Percentiles rank a stretch among this genome's conserved stretches.
Conservation (phyloP, 2,888 invertebrate species). For the Stenoptilia bipunctidactyla region DNA sequence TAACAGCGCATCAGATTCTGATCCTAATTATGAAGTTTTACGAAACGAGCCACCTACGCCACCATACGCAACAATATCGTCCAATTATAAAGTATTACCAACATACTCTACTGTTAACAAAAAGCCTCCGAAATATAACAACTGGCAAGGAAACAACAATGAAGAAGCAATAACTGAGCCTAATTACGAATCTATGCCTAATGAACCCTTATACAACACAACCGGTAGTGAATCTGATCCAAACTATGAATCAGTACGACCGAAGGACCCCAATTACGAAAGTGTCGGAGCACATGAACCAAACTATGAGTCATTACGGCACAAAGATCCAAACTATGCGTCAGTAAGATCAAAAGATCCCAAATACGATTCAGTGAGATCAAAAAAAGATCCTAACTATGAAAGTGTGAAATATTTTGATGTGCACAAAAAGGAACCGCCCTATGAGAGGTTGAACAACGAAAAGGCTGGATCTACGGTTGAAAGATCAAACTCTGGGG, state of each 20-base stretch:
- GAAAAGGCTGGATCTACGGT: slow-evolving; percentile 30
- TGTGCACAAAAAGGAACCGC: slow-evolving; percentile 71
- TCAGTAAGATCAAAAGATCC: slow-evolving; percentile 68
- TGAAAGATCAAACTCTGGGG: slow-evolving; percentile 53
- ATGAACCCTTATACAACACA: slow-evolving; percentile 73
- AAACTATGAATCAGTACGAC: slow-evolving; percentile 77
- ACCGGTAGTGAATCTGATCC: slow-evolving; percentile 83
- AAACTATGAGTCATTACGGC: slow-evolving; percentile 70
- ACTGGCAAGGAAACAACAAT: slow-evolving; percentile 63
- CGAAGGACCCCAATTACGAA: slow-evolving; percentile 77
- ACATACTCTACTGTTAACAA: slow-evolving; percentile 71
- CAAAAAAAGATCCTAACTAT: slow-evolving; percentile 80
- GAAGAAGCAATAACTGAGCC: slow-evolving; percentile 74
- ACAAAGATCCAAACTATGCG: slow-evolving; percentile 79
- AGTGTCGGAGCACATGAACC: slow-evolving; percentile 77
- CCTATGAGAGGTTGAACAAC: slow-evolving; percentile 74
- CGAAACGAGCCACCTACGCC: slow-evolving; percentile 67
- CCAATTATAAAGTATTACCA: slow-evolving; percentile 52
- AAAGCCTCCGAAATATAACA: slow-evolving; percentile 61
- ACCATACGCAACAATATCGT: slow-evolving; percentile 59
- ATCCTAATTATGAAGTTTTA: slow-evolving; percentile 86
- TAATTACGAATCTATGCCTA: slow-evolving; percentile 82
- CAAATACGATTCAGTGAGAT: slow-evolving; percentile 72
- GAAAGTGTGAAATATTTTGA: slow-evolving; percentile 84
- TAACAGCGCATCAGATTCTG: slow-evolving; percentile 72